Percentiles rank a stretch among this genome's conserved stretches.
These are phyloP conservation scores for Bubalus kerabau DNA, from an alignment of 2,113 vertebrate species.

Conservation along the genomic window DNA sequence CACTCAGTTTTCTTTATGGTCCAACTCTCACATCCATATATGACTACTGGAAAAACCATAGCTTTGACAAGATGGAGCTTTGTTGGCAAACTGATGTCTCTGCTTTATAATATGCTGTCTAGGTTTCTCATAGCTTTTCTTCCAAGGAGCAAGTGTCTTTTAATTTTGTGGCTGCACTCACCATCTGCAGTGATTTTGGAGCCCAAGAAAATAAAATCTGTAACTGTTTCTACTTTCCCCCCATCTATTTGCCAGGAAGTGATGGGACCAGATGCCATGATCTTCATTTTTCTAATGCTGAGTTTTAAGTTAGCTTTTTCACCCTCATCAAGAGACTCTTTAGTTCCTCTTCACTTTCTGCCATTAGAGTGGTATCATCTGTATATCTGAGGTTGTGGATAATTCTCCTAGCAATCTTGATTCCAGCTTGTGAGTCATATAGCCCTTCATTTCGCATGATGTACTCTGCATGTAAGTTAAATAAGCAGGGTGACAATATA, in stretches of 20 bases:
- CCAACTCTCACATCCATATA: background rate
- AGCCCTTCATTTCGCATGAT: background rate
- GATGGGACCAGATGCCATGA: background rate
- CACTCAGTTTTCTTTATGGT: background rate
- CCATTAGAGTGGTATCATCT: background rate
- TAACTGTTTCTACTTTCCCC: background rate
- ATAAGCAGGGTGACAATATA: background rate
- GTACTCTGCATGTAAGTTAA: background rate
- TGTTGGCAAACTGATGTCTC: background rate
- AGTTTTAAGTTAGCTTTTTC: background rate
- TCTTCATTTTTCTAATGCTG: background rate
- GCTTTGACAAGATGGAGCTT: background rate
- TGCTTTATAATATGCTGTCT: background rate
- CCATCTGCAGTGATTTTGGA: background rate
- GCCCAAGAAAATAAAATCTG: background rate
- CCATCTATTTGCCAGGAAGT: background rate
- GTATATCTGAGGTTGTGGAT: background rate
- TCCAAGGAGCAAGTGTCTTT: background rate
- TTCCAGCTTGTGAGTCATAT: background rate
- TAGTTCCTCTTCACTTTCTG: background rate
- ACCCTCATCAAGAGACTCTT: background rate
- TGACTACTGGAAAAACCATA: background rate
- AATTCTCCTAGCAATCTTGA: background rate
- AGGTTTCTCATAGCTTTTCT: background rate
- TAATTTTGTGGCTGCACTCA: background rate